Evolutionary conservation across 1,140 invertebrate species (phyloP).

Genomic region (Globodera rostochiensis): DNA sequence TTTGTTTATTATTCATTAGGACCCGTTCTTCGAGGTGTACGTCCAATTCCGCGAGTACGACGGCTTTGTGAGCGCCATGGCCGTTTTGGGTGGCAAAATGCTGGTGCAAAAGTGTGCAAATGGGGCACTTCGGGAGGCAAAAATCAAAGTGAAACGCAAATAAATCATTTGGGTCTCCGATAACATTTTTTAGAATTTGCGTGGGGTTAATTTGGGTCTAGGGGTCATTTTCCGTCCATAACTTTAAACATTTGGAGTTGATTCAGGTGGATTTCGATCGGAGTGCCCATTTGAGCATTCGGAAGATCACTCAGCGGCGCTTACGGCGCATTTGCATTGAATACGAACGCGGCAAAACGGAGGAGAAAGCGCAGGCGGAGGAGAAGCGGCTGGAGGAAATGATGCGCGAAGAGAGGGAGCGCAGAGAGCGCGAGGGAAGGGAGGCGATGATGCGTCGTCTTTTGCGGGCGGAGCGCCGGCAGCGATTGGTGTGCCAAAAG

Average conservation of each 20-base stretch:
- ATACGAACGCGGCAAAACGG: constrained; percentile 30
- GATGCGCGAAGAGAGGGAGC: constrained; percentile 27
- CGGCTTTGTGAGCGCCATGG: constrained; percentile 34
- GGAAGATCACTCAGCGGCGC: constrained; percentile 38
- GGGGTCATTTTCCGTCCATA: too few relatives aligned
- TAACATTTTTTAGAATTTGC: neutral
- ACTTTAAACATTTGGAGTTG: too few relatives aligned
- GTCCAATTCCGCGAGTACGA: constrained; percentile 39
- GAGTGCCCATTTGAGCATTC: constrained; percentile 39
- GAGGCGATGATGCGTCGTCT: constrained; percentile 20
- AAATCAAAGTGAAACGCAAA: constrained; percentile 26
- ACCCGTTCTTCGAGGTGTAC: constrained; percentile 42
- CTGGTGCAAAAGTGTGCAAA: constrained; percentile 34
- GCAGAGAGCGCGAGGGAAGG: constrained; percentile 20
- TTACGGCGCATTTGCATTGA: constrained; percentile 32
- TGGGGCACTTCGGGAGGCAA: constrained; percentile 35
- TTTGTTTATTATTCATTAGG: constrained; percentile 25
- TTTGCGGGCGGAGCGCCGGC: constrained; percentile 25
- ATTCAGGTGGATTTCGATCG: constrained; percentile 35
- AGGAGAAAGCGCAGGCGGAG: constrained; percentile 21
- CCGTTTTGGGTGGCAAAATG: constrained; percentile 36
- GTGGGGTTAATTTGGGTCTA: neutral
- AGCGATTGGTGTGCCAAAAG: constrained; percentile 20
- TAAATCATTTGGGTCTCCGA: neutral
- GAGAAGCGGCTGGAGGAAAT: constrained; percentile 21